Conservation (phyloP, 2,888 invertebrate species). For the Trissonchulus latispiculum region DNA sequence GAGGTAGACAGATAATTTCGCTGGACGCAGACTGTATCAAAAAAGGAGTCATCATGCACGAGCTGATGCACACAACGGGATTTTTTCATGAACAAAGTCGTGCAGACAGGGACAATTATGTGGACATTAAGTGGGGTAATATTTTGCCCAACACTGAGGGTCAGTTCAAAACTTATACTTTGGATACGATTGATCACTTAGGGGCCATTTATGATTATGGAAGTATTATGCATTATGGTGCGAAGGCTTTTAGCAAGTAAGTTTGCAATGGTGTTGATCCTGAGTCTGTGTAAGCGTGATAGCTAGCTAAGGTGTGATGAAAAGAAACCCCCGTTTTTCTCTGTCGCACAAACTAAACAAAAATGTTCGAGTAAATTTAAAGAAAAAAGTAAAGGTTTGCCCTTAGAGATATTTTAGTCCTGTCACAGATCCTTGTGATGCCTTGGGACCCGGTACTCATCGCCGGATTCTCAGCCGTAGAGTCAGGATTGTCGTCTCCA, state of each 20-base stretch:
- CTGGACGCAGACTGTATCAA: slow-evolving; percentile 7
- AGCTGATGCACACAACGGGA: slow-evolving; percentile 3
- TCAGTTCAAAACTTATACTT: slow-evolving; percentile 4
- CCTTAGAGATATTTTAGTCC: too few relatives aligned
- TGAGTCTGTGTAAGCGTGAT: too few relatives aligned
- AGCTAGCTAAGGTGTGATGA: too few relatives aligned
- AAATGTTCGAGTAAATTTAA: too few relatives aligned
- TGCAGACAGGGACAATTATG: not conserved
- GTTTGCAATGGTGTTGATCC: too few relatives aligned
- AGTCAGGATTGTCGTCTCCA: too few relatives aligned
- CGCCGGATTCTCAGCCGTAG: too few relatives aligned
- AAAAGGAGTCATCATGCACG: slow-evolving; percentile 12
- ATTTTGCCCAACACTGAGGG: not conserved
- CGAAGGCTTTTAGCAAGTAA: not conserved
- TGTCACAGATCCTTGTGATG: too few relatives aligned
- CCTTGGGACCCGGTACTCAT: too few relatives aligned
- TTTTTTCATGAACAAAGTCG: slow-evolving; percentile 12
- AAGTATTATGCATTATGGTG: not conserved
- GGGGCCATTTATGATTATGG: slow-evolving; percentile 8
- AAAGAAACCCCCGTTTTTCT: too few relatives aligned
- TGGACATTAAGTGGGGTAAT: slow-evolving; percentile 6
- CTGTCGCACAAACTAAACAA: too few relatives aligned
- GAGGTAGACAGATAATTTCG: slow-evolving; percentile 3
- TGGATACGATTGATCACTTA: not conserved
- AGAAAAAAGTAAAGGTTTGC: too few relatives aligned